Evolutionary conservation across 2,797 vertebrate genomes (phyloP), one percentile per base, ranked within the genome.

Genomic region (Notolepis coatsorum): DNA sequence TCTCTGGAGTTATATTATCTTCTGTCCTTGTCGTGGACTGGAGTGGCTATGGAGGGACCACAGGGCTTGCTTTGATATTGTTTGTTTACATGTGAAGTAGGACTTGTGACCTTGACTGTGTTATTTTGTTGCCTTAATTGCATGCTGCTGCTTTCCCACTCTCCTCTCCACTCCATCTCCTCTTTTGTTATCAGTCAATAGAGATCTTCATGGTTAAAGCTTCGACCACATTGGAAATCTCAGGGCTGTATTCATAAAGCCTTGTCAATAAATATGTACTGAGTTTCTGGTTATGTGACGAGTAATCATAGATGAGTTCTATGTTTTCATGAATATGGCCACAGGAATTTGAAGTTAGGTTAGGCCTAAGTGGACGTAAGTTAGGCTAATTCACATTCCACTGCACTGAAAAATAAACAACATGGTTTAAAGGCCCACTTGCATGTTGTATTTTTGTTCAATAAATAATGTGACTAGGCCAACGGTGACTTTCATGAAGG

Each of bases 81-180:
- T 80, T 82, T 88, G 82, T 86, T 83, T 81, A 82, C 81, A 69
- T 62, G 62, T 42, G 50, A 72, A 46, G 56, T 52, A n/a, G 8
- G 24, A 51, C 68, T 70, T 77, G 65, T 75, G 61, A 73, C 73
- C 58, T 71, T 69, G 69, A 53, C 43, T 37, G 1, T 49, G 59
- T 56, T 55, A 42, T 47, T 63, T 67, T 74, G 62, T 58, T 71
- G 62, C 58, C 39, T 71, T 64, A 76, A 75, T 78, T 68, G 56
- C 28, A 45, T 31, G 67, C 66, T 49, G 57, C 51, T 17, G 42
- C 56, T 62, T 62, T 52, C 61, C 38, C 54, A 37, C 24, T 63
- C 59, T 65, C 59, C 47, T 64, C 49, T 49, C 30, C 57, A 61
- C 25, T 57, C 51, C 28, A n/a, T n/a, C n/a, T n/a, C 50, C 48